Evolutionary conservation across 2,888 invertebrate genomes (phyloP).

Genomic region (Cosmorhoe ocellata): DNA sequence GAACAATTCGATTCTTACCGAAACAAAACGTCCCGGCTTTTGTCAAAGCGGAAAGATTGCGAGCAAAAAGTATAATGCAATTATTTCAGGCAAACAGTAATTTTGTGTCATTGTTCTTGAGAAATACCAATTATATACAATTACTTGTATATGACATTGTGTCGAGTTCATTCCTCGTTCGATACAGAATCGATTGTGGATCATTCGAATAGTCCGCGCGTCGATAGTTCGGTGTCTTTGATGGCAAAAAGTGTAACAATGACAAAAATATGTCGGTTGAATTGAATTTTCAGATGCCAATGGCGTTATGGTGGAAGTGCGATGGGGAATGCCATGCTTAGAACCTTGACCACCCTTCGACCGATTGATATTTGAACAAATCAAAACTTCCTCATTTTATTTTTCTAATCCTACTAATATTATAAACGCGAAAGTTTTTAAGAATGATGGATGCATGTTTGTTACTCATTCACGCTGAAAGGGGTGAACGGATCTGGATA

Average conservation of each 20-base stretch:
- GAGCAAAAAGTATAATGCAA: conserved; percentile 66
- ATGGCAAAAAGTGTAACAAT: conserved; percentile 70
- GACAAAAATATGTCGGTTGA: conserved; percentile 51
- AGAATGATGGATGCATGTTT: too few relatives aligned
- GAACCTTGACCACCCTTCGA: background rate
- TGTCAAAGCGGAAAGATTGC: conserved; percentile 61
- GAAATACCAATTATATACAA: conserved; percentile 82
- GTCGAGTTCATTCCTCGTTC: conserved; percentile 67
- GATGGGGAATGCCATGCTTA: conserved; percentile 21
- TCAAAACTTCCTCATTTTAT: too few relatives aligned
- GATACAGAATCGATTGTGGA: conserved; percentile 71
- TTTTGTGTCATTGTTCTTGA: conserved; percentile 79
- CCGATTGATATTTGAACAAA: too few relatives aligned
- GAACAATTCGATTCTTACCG: conserved; percentile 51
- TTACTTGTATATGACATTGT: conserved; percentile 80
- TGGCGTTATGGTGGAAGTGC: conserved; percentile 26
- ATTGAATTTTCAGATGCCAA: conserved; percentile 14
- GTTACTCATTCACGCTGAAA: too few relatives aligned
- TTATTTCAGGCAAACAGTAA: conserved; percentile 78
- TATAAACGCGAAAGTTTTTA: too few relatives aligned
- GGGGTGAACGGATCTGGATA: too few relatives aligned
- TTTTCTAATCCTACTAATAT: too few relatives aligned
- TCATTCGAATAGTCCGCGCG: conserved; percentile 60
- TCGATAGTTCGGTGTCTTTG: conserved; percentile 47
- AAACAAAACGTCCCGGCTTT: conserved; percentile 60